Conservation (phyloP, 92 coral and sea anemone genomes). For the Chrysogorgia sp. region DNA sequence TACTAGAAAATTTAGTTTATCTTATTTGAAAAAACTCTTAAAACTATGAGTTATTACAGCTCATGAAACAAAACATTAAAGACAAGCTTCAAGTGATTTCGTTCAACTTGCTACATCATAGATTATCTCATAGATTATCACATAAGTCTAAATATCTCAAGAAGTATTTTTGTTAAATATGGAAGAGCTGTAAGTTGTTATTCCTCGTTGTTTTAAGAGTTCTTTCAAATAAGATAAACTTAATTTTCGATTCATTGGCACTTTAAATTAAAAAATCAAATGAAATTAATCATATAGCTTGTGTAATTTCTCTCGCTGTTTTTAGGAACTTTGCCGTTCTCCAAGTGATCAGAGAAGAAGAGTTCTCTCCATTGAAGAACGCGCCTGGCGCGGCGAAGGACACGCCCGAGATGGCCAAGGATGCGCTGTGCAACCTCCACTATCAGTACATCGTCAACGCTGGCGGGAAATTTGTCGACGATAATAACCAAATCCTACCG, state of each 20-base stretch:
- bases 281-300: neutral
- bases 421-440: slow-evolving; percentile 70
- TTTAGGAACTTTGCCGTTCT: slow-evolving; percentile 87
- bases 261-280: neutral
- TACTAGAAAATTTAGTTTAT: no score
- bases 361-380: slow-evolving; percentile 92
- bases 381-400: slow-evolving; percentile 75
- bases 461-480: slow-evolving; percentile 83
- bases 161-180: no score
- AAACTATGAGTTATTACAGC: no score
- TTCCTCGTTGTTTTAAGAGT: no score
- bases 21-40: no score
- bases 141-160: neutral
- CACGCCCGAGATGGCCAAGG: slow-evolving; percentile 79
- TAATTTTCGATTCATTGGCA: no score
- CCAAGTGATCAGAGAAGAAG: slow-evolving; percentile 85
- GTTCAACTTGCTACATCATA: no score
- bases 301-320: neutral
- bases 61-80: no score
- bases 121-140: no score
- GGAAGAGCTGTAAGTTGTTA: no score
- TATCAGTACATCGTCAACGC: slow-evolving; percentile 70
- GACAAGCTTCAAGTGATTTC: no score
- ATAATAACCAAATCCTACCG: slow-evolving; percentile 64
- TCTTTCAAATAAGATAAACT: no score